A percentile compares a stretch with the other conserved stretches of the same genome.
Evolutionary conservation across 2,113 vertebrate species (phyloP).

Genomic region (Platichthys flesus): DNA sequence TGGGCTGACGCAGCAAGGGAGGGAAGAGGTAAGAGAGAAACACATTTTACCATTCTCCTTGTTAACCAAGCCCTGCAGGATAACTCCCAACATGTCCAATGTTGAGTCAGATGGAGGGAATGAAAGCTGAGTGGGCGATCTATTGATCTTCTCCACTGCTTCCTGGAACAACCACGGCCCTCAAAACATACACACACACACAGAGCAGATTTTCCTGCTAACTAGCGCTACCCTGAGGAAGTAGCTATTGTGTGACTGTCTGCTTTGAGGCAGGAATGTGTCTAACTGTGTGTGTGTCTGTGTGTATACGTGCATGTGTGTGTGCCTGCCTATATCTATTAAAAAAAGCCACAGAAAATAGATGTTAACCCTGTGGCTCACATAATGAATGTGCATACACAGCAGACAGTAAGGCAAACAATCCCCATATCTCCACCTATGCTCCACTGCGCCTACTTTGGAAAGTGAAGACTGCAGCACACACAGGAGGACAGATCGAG

Average conservation of each 20-base stretch:
- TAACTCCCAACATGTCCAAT: conserved; percentile 70
- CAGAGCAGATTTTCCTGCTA: conserved; percentile 62
- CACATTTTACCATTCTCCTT: conserved; percentile 49
- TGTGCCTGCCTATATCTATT: conserved; percentile 35
- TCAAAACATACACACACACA: conserved; percentile 56
- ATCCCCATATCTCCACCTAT: conserved; percentile 45
- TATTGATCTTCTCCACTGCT: conserved; percentile 77
- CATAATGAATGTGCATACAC: conserved; percentile 29
- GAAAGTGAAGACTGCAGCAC: conserved; percentile 70
- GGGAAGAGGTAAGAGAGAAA: conserved; percentile 35
- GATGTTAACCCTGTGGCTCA: conserved; percentile 60
- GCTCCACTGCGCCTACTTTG: conserved; percentile 59
- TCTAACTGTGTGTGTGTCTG: conserved; percentile 33
- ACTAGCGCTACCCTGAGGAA: conserved; percentile 73
- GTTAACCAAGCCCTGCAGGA: conserved; percentile 64
- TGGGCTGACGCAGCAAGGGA: conserved; percentile 61
- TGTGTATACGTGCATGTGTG: conserved; percentile 20
- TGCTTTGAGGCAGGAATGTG: conserved; percentile 69
- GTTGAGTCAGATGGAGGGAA: conserved; percentile 79
- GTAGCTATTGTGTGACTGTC: conserved; percentile 72
- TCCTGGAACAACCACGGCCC: conserved; percentile 75
- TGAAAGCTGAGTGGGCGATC: conserved; percentile 79
- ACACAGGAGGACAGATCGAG: conserved; percentile 71
- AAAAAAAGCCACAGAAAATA: conserved; percentile 70
- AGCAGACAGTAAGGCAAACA: conserved; percentile 55